Percentiles rank a stretch among this genome's conserved stretches.
phyloP scores from a whole-genome alignment of 2,797 vertebrate species.

The Atherinosoma microstoma region DNA sequence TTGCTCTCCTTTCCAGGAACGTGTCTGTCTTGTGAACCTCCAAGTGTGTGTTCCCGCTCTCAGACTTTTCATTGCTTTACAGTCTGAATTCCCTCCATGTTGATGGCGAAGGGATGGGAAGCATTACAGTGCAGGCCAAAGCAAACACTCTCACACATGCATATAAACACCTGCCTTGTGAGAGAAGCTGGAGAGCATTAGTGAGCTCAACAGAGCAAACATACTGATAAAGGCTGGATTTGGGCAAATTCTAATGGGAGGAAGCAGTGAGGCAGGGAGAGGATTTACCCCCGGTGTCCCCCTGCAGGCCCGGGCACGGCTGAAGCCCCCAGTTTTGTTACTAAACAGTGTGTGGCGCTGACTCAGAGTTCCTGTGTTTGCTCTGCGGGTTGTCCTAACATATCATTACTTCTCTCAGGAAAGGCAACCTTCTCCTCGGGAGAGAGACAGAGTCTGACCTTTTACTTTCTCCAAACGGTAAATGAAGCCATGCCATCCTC shows the following conservation, averaged over 20 bases:
- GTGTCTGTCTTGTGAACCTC: slow-evolving; percentile 41
- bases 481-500: slow-evolving; percentile 45
- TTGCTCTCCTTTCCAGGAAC: slow-evolving; percentile 65
- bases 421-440: slow-evolving; percentile 47
- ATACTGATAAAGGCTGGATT: slow-evolving; percentile 76
- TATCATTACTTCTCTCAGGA: slow-evolving; percentile 72
- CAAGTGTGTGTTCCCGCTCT: slow-evolving; percentile 63
- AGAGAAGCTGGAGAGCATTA: slow-evolving; percentile 73
- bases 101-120: slow-evolving; percentile 63
- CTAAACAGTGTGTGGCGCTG: slow-evolving; percentile 72
- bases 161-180: slow-evolving; percentile 75
- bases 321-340: slow-evolving; percentile 58
- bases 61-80: slow-evolving; percentile 36
- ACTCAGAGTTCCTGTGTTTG: slow-evolving; percentile 76
- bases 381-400: slow-evolving; percentile 73
- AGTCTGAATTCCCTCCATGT: slow-evolving; percentile 56
- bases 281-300: slow-evolving; percentile 65
- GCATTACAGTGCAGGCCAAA: slow-evolving; percentile 68
- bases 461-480: slow-evolving; percentile 55
- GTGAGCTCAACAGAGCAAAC: slow-evolving; percentile 76
- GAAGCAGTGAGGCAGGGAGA: slow-evolving; percentile 61
- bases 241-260: slow-evolving; percentile 70
- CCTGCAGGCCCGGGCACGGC: slow-evolving; percentile 72
- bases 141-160: slow-evolving; percentile 65
- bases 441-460: slow-evolving; percentile 71